A percentile compares a stretch with the other conserved stretches of the same genome.
These are phyloP conservation scores for Chloropsis cyanopogon DNA, from an alignment of 2,113 vertebrate species.

Conservation along the genomic window DNA sequence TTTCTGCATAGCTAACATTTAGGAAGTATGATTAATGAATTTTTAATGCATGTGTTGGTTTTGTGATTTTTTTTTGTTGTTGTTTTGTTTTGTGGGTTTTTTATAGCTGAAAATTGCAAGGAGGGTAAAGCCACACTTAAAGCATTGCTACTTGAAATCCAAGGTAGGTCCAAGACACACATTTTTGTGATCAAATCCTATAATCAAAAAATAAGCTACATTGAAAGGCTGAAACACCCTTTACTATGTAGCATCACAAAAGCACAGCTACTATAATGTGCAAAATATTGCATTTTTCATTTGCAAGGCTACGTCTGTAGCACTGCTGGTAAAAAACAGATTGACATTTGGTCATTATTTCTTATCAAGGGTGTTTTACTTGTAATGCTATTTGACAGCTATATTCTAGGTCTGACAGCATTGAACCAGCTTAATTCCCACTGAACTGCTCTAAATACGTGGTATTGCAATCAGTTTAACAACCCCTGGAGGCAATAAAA, in stretches of 20 bases:
- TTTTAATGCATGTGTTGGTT: slow-evolving; percentile 10
- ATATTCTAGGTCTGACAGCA: slow-evolving; percentile 90
- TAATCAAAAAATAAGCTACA: neutral
- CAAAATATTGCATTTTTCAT: slow-evolving; percentile 73
- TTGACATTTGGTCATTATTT: slow-evolving; percentile 91
- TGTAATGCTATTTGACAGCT: slow-evolving; percentile 94
- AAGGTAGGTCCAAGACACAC: neutral
- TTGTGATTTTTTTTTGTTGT: neutral
- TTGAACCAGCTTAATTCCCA: slow-evolving; percentile 92
- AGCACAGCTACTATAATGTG: slow-evolving; percentile 56
- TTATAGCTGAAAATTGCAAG: neutral
- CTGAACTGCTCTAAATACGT: slow-evolving; percentile 94
- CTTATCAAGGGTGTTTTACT: slow-evolving; percentile 86
- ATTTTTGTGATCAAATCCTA: slow-evolving; percentile 29
- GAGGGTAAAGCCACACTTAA: neutral
- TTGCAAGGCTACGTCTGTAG: slow-evolving; percentile 55
- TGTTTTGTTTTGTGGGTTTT: neutral
- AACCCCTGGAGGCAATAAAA: slow-evolving; percentile 91
- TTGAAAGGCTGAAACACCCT: slow-evolving; percentile 16
- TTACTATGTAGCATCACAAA: slow-evolving; percentile 48
- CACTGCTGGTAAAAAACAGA: slow-evolving; percentile 71
- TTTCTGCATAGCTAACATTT: neutral
- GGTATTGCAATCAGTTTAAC: slow-evolving; percentile 97
- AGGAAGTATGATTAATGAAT: slow-evolving; percentile 2
- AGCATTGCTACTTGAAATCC: neutral